Evolutionary conservation across 2,888 invertebrate genomes (phyloP), one percentile per base, ranked within the genome.

Genomic region (Taphrorychus bicolor): DNA sequence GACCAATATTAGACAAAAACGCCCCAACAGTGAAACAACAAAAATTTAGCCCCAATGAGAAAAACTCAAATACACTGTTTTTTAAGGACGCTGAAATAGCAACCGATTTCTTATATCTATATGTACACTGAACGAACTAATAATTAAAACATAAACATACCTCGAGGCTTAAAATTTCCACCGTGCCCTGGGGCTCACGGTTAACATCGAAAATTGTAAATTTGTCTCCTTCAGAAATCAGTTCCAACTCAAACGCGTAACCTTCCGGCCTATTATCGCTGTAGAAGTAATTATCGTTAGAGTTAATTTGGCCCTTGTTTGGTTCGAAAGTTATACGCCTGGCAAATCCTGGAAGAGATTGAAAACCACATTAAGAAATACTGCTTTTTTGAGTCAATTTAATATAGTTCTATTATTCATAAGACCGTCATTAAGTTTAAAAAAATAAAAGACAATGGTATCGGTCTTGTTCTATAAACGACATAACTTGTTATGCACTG

Each of bases 241-340:
- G 87, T 76, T 89, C 88, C 68, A 89, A 82, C 78, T 89, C 89
- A 80, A 92, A 91, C 24, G 88, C 89, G 78, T 88, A 92, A 56
- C 92, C 92, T 79, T 88, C 88, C 1, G 88, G 87, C 70, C 87
- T 83, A 32, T 90, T 91, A 82, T 92, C 92, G 19, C 90, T 89
- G 90, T 91, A 92, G 83, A 92, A 92, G 80, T 89, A 91, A 78
- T 90, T 89, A 54, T 85, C 84, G 79, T 91, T 91, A 70, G 87
- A 84, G 82, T 90, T 90, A 48, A 89, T 84, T 41, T 85, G 84
- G 24, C 85, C 85, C 49, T 84, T 83, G 61, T 86, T 83, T 1
- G 89, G 87, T 76, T 89, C 87, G 82, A 92, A 92, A 1, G 91
- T 91, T 70, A 92, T 84, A 49, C 92, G 85, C 19, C 69, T 57